Percentiles rank a stretch among this genome's conserved stretches.
phyloP scores from a whole-genome alignment of 2,888 invertebrate species.

The Eulithis testata region DNA sequence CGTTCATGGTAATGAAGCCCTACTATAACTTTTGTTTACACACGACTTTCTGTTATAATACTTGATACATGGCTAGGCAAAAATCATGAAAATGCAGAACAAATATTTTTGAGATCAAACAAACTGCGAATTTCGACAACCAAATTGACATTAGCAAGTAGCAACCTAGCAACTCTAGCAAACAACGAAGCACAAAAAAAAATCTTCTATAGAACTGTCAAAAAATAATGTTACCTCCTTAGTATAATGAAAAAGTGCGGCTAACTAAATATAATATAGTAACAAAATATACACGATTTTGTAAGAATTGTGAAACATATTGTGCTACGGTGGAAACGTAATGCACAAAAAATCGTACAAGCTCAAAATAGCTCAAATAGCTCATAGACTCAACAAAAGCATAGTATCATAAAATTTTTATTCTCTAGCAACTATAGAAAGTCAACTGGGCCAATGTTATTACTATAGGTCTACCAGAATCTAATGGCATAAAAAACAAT shows the following conservation, averaged over 20 bases:
- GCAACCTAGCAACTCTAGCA: background rate
- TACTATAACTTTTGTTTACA: conserved; percentile 44
- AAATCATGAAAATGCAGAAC: conserved; percentile 59
- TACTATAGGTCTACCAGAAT: too few relatives aligned
- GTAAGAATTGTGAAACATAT: too few relatives aligned
- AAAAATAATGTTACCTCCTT: background rate
- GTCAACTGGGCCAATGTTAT: too few relatives aligned
- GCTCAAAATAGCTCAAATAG: too few relatives aligned
- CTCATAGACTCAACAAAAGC: too few relatives aligned
- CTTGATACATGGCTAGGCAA: conserved; percentile 61
- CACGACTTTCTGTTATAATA: conserved; percentile 21
- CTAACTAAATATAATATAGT: too few relatives aligned
- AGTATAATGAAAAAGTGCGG: background rate
- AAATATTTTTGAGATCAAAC: conserved; percentile 66
- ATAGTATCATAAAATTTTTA: too few relatives aligned
- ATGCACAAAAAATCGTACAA: too few relatives aligned
- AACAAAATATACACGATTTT: too few relatives aligned
- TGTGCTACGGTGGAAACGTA: too few relatives aligned
- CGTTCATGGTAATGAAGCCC: conserved; percentile 48
- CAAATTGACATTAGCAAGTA: conserved; percentile 22
- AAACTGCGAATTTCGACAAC: conserved; percentile 69
- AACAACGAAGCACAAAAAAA: background rate
- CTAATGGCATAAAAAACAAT: too few relatives aligned
- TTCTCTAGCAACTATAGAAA: too few relatives aligned
- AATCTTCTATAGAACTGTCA: background rate